A percentile compares a stretch with the other conserved stretches of the same genome.
Conservation (phyloP, 2,113 vertebrate genomes). For the Eubucco bourcierii region DNA sequence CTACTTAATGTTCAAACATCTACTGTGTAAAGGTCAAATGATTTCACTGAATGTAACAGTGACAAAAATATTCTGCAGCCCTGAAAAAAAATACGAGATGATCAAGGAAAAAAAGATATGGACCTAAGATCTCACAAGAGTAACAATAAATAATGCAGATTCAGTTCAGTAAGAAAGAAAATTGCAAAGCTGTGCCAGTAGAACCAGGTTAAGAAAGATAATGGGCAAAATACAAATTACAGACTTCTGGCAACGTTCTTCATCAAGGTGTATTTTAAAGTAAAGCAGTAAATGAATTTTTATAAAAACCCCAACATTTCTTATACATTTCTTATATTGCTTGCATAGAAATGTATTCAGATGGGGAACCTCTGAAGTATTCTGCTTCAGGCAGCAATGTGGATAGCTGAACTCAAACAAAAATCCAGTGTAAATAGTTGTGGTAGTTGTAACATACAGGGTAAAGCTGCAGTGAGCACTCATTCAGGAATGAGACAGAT, state of each 20-base stretch:
- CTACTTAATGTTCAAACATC: slow-evolving; percentile 55
- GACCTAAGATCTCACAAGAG: slow-evolving; percentile 3
- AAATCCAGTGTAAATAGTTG: not conserved
- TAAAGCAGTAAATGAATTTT: not conserved
- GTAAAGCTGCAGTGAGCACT: not conserved
- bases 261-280: not conserved
- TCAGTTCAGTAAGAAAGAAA: slow-evolving; percentile 53
- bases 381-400: not conserved
- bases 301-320: not conserved
- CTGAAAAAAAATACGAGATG: slow-evolving; percentile 2
- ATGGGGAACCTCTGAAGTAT: not conserved
- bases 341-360: not conserved
- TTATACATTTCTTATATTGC: not conserved
- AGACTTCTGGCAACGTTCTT: not conserved
- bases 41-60: slow-evolving; percentile 23
- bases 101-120: slow-evolving; percentile 13
- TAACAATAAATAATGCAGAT: slow-evolving; percentile 47
- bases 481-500: not conserved
- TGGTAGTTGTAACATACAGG: not conserved
- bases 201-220: slow-evolving; percentile 23
- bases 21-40: slow-evolving; percentile 57
- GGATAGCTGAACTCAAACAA: not conserved
- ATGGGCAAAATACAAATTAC: slow-evolving; percentile 31
- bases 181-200: slow-evolving; percentile 22
- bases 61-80: slow-evolving; percentile 45